Percentiles rank a stretch among this genome's conserved stretches.
Evolutionary conservation across 2,888 invertebrate genomes (phyloP).

Genomic region (Eupithecia pulchellata): DNA sequence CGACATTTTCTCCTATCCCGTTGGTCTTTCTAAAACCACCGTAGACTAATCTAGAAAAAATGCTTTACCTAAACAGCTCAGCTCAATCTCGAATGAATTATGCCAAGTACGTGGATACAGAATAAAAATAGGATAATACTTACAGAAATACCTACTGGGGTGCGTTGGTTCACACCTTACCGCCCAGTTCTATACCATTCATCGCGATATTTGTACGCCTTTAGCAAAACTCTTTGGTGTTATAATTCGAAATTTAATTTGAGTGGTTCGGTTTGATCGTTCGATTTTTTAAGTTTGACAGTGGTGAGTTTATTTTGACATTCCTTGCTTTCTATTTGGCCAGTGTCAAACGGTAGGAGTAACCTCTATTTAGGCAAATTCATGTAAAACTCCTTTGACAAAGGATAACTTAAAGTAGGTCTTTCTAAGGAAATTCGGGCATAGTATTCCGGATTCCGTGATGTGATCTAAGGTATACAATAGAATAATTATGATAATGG

Average conservation of each 20-base stretch:
- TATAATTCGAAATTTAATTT: constrained; percentile 22
- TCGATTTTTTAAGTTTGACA: constrained; percentile 33
- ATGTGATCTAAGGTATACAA: background rate
- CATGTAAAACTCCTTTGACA: background rate
- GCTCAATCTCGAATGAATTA: constrained; percentile 54
- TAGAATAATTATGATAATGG: background rate
- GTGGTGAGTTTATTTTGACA: constrained; percentile 17
- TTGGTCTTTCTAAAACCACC: background rate
- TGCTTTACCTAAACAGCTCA: constrained; percentile 41
- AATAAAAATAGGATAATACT: constrained; percentile 70
- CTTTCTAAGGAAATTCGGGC: background rate
- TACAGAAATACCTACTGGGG: constrained; percentile 40
- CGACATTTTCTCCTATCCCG: background rate
- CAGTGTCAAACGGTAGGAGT: background rate
- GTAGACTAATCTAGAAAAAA: constrained; percentile 25
- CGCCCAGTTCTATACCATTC: constrained; percentile 66
- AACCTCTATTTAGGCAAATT: background rate
- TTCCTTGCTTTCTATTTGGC: background rate
- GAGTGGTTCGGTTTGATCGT: constrained; percentile 2
- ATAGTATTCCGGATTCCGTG: background rate
- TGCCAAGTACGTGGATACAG: constrained; percentile 63
- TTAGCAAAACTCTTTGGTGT: constrained; percentile 38
- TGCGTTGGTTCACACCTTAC: constrained; percentile 72
- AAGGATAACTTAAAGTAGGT: background rate
- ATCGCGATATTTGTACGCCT: constrained; percentile 66